Evolutionary conservation across 1,140 invertebrate genomes (phyloP), one percentile per base, ranked within the genome.

Genomic region (Musca domestica): DNA sequence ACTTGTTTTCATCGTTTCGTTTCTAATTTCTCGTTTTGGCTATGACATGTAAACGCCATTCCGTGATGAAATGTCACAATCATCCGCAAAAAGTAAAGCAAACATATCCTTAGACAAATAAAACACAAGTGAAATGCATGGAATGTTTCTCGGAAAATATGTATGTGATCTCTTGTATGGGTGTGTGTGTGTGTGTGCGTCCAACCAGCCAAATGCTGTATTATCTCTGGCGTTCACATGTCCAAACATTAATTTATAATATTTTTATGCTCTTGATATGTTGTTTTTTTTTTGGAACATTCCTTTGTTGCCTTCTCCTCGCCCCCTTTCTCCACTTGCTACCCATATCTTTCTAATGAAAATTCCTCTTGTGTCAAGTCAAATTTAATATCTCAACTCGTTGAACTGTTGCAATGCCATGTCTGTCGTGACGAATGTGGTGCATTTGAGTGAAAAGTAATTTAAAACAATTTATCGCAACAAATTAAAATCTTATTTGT

Each of bases 21-120:
- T 56, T 56, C 34, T 61, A 34, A 10, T 61, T 9, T 48, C 48
- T 48, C 46, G 63, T 27, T 49, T 30, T 19, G n/a, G 22, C 27
- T 74, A 77, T 77, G 76, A 77, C 76, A 77, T 77, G 76, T 76
- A 77, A 76, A 77, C 76, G 76, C 76, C 76, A 77, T 77, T 77
- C 74, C 77, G 70, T 77, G 76, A 77, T 77, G 77, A 76, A 77
- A 77, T 77, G 76, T 77, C 76, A 77, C 70, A 77, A 67, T 76
- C 77, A 77, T 69, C 58, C 63, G n/a, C n/a, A n/a, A n/a, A n/a
- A n/a, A n/a, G 15, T 22, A 3, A n/a, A n/a, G n/a, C 23, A 54
- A 61, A 54, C 15, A 56, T 56, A 22, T 56, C 23, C 23, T 10
- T 56, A 27, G 23, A 25, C 1, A 56, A 41, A 41, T 41, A 41